A percentile compares a stretch with the other conserved stretches of the same genome.
phyloP scores from a whole-genome alignment of 2,113 vertebrate genomes.

The Thalassoma bifasciatum region DNA sequence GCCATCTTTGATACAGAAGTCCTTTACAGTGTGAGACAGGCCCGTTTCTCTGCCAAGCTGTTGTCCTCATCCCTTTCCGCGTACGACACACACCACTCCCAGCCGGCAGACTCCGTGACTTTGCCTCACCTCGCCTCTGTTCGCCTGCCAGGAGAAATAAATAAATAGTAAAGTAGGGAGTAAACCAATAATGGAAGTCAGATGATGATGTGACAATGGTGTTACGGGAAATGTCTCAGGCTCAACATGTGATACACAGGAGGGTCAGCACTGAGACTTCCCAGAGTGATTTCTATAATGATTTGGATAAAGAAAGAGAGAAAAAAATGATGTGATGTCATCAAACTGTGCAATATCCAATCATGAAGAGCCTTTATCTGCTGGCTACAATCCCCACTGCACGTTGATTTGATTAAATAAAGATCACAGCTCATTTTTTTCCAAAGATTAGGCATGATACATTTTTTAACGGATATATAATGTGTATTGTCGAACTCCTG shows the following conservation, averaged over 20 bases:
- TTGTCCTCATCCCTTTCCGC: slow-evolving; percentile 8
- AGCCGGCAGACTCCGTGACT: slow-evolving; percentile 21
- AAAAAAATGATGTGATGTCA: neutral
- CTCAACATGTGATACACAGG: slow-evolving; percentile 56
- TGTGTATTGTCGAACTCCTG: too few species aligned
- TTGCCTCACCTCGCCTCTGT: slow-evolving; percentile 59
- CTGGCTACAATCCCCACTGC: too few species aligned
- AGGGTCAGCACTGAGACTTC: neutral
- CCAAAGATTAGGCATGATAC: too few species aligned
- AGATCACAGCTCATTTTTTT: too few species aligned
- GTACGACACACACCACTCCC: slow-evolving; percentile 20
- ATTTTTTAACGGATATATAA: too few species aligned
- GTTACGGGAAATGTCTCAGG: slow-evolving; percentile 43
- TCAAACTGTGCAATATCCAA: too few species aligned
- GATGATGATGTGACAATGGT: slow-evolving; percentile 66
- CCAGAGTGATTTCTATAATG: neutral
- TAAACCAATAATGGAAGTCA: slow-evolving; percentile 70
- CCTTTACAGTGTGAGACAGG: neutral
- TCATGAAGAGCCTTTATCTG: too few species aligned
- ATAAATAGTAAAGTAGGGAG: slow-evolving; percentile 63
- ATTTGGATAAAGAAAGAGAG: neutral
- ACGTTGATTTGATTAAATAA: too few species aligned
- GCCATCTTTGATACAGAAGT: too few species aligned
- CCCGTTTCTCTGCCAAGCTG: neutral
- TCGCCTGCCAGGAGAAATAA: slow-evolving; percentile 63